Evolutionary conservation across 2,888 invertebrate species (phyloP).

Genomic region (Lordiphosa andalusiaca): DNA sequence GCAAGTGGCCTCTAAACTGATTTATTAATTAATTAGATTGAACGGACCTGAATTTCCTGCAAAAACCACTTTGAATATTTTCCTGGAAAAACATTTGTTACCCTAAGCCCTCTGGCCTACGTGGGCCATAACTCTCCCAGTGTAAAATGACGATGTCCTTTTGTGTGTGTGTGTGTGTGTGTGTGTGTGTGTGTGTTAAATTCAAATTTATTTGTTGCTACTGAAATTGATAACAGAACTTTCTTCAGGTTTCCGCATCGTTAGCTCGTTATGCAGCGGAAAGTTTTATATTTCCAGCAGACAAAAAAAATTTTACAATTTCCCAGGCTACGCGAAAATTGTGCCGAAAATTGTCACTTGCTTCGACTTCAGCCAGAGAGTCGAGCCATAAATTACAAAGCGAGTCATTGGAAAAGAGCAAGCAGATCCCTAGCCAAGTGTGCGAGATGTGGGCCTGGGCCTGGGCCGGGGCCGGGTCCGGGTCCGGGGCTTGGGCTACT

Average conservation of each 20-base stretch:
- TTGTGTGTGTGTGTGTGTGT: conserved; percentile 18
- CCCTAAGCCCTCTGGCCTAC: conserved; percentile 11
- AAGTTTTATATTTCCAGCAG: conserved; percentile 77
- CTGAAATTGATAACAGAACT: conserved; percentile 79
- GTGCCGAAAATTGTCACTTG: conserved; percentile 66
- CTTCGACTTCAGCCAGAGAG: conserved; percentile 38
- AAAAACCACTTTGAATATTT: neutral
- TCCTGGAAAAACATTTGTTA: neutral
- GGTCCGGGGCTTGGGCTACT: conserved; percentile 51
- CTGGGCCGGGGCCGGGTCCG: conserved; percentile 22
- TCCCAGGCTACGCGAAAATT: conserved; percentile 53
- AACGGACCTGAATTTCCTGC: neutral
- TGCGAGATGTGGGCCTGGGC: conserved; percentile 19
- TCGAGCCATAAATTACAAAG: conserved; percentile 77
- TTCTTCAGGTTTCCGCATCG: conserved; percentile 80
- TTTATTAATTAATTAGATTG: too few species aligned
- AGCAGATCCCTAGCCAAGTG: neutral
- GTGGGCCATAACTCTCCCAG: conserved; percentile 21
- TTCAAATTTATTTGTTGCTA: conserved; percentile 79
- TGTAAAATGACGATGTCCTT: conserved; percentile 8
- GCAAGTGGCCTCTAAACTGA: too few species aligned
- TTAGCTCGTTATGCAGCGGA: conserved; percentile 78
- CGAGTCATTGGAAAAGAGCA: conserved; percentile 68
- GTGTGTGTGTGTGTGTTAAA: conserved; percentile 66
- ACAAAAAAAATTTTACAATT: conserved; percentile 53